phyloP scores from a whole-genome alignment of 2,113 vertebrate genomes.

The Osmerus eperlanus region DNA sequence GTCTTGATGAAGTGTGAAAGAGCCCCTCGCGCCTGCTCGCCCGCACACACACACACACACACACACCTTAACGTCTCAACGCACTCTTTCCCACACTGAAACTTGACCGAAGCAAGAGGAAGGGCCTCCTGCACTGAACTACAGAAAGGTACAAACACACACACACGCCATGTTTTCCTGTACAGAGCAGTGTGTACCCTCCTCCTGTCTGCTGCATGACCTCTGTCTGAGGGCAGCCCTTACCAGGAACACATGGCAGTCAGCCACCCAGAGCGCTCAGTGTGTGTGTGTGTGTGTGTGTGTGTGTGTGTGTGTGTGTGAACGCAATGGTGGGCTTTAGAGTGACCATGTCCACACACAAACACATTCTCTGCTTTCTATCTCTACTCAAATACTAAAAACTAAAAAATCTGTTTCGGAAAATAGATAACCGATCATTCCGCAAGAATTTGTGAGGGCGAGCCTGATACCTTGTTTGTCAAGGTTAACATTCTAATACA shows the following conservation, averaged over 20 bases:
- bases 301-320: slow-evolving; percentile 48
- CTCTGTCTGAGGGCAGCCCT: slow-evolving; percentile 45
- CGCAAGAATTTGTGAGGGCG: no score
- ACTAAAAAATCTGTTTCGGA: no score
- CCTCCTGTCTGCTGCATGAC: slow-evolving; percentile 2
- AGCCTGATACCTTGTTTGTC: no score
- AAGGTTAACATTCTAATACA: no score
- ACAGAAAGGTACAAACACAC: slow-evolving; percentile 12
- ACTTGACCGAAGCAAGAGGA: neutral
- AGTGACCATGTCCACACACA: slow-evolving; percentile 57
- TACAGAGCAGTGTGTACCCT: slow-evolving; percentile 6
- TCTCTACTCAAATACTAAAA: neutral
- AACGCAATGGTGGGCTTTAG: slow-evolving; percentile 28
- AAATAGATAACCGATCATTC: neutral
- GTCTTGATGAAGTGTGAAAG: slow-evolving; percentile 55
- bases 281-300: slow-evolving; percentile 8
- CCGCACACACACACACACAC: slow-evolving; percentile 18
- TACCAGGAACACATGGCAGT: slow-evolving; percentile 38
- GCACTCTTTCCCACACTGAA: slow-evolving; percentile 5
- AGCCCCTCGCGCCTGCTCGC: slow-evolving; percentile 26
- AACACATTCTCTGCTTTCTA: neutral
- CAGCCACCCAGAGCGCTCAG: slow-evolving; percentile 53
- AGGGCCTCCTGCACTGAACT: slow-evolving; percentile 8
- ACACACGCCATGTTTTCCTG: neutral
- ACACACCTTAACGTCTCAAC: neutral